These are phyloP conservation scores for Leucopsar rothschildi DNA, from an alignment of 2,113 vertebrate species.

Conservation along the genomic window DNA sequence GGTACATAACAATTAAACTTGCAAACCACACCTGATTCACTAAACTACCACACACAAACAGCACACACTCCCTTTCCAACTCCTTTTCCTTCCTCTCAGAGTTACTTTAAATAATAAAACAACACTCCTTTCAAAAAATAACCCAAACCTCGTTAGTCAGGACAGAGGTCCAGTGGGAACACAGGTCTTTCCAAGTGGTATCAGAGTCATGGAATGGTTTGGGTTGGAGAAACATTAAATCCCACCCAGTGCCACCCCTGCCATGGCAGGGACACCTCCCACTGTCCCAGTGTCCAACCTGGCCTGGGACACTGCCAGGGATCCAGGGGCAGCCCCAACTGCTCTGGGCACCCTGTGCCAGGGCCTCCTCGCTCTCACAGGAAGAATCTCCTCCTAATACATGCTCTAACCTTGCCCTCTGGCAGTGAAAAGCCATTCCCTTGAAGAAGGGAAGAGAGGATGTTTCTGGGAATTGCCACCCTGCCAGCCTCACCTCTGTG, in stretches of 20 bases:
- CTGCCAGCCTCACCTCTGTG: fast-evolving
- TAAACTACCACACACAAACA: background rate
- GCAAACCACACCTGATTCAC: background rate
- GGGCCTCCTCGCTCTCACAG: fast-evolving
- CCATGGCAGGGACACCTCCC: background rate
- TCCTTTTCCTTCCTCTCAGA: background rate
- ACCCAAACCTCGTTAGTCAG: background rate
- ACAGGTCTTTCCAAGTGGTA: background rate
- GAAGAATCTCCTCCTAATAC: background rate
- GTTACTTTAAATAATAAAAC: background rate
- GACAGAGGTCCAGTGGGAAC: background rate
- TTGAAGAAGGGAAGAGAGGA: background rate
- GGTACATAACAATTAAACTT: background rate
- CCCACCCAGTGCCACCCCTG: fast-evolving
- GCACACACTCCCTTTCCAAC: background rate
- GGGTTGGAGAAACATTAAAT: fast-evolving
- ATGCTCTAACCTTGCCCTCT: background rate
- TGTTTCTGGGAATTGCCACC: too few species aligned
- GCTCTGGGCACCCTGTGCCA: background rate
- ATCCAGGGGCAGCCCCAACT: background rate
- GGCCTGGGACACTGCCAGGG: background rate
- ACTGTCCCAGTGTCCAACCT: fast-evolving
- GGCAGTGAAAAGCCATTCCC: background rate
- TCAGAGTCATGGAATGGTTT: too few species aligned
- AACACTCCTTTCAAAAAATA: background rate